phyloP scores from a whole-genome alignment of 2,888 invertebrate genomes.

The Cataglyphis rosenhaueri region DNA sequence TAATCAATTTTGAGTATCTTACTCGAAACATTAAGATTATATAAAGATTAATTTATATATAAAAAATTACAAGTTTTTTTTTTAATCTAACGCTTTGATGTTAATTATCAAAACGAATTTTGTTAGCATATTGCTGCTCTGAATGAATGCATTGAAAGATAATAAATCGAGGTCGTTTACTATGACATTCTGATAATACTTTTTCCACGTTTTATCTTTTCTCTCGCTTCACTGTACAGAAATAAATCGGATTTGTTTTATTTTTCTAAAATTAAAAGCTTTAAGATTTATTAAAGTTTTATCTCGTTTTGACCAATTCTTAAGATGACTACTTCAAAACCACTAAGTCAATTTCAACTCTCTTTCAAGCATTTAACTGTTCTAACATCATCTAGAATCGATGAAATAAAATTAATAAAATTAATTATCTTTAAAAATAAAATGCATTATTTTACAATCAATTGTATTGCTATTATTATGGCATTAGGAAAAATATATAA shows the following conservation, averaged over 20 bases:
- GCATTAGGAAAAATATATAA: not conserved
- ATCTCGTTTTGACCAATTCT: not conserved
- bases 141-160: conserved; percentile 48
- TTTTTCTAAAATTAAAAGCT: not conserved
- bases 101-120: not conserved
- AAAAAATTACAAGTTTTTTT: not conserved
- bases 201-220: conserved; percentile 15
- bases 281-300: not conserved
- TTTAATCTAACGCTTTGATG: not conserved
- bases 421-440: too few relatives aligned
- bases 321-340: not conserved
- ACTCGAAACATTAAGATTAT: not conserved
- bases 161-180: conserved; percentile 51
- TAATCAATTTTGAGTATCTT: not conserved
- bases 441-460: too few relatives aligned
- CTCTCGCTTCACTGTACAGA: not conserved
- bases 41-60: not conserved
- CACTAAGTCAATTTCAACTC: not conserved
- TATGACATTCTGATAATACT: conserved; percentile 54
- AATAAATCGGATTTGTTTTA: not conserved
- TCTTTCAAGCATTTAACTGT: not conserved
- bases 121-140: not conserved
- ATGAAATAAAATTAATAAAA: not conserved
- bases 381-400: not conserved
- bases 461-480: too few relatives aligned